These are phyloP conservation scores for Manis pentadactyla DNA, from an alignment of 2,797 vertebrate species.

Conservation along the genomic window DNA sequence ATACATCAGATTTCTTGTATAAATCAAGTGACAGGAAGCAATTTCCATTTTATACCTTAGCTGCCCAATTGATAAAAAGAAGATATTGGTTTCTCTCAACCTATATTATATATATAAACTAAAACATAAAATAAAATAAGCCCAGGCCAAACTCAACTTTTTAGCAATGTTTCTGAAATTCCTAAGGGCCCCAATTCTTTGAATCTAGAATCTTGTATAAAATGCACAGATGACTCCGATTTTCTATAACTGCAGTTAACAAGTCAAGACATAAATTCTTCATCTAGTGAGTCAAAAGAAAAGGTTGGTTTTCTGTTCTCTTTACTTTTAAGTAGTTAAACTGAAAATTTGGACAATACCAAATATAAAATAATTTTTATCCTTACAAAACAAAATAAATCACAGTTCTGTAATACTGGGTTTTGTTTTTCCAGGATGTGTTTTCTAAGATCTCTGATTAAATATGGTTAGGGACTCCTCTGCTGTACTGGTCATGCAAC, in stretches of 20 bases:
- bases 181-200: not conserved
- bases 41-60: not conserved
- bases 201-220: not conserved
- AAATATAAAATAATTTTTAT: constrained; percentile 40
- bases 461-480: constrained; percentile 44
- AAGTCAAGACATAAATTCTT: not conserved
- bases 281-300: not conserved
- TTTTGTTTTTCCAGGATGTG: not conserved
- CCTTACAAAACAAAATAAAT: constrained; percentile 33
- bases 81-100: not conserved
- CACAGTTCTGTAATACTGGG: not conserved
- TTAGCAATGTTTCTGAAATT: not conserved
- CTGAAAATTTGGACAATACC: constrained; percentile 15
- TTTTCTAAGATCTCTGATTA: constrained; percentile 62
- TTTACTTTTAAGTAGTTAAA: constrained; percentile 13
- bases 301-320: not conserved
- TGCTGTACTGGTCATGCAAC: not conserved
- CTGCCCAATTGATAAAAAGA: not conserved
- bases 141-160: not conserved
- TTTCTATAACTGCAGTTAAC: not conserved
- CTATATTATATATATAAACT: not conserved
- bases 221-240: not conserved
- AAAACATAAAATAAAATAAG: not conserved
- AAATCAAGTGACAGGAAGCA: not conserved
- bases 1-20: not conserved